Evolutionary conservation across 2,113 vertebrate species (phyloP).

Genomic region (Grammomys dolichurus): DNA sequence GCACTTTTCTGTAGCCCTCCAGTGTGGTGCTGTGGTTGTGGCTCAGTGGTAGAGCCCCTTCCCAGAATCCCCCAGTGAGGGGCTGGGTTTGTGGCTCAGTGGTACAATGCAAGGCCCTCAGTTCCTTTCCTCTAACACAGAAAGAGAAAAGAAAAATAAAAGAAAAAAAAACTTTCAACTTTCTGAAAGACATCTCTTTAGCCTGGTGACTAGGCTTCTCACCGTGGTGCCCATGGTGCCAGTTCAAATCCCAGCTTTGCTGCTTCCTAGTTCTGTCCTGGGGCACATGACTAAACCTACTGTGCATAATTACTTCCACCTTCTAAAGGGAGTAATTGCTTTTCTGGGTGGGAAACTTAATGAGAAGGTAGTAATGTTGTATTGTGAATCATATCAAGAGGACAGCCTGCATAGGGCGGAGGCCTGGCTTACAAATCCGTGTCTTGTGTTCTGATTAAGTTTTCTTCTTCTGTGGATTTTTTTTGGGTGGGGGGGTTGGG

Average conservation of each 20-base stretch:
- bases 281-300: conserved; percentile 19
- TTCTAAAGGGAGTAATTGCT: conserved; percentile 45
- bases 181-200: neutral
- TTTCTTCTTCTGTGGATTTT: neutral
- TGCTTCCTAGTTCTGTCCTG: neutral
- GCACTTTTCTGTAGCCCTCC: neutral
- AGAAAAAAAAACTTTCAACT: neutral
- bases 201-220: no score
- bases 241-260: neutral
- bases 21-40: no score
- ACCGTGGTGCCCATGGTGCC: neutral
- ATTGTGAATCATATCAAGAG: neutral
- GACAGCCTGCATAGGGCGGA: neutral
- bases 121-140: neutral
- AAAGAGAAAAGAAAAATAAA: neutral
- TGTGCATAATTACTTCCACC: neutral
- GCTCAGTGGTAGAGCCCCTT: neutral
- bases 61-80: no score
- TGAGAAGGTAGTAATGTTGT: neutral
- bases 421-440: no score
- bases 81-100: neutral
- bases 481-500: neutral
- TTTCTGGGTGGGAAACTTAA: neutral
- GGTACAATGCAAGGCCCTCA: neutral
- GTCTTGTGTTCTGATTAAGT: neutral